Conservation (phyloP, 2,113 vertebrate species). For the Trichechus manatus region DNA sequence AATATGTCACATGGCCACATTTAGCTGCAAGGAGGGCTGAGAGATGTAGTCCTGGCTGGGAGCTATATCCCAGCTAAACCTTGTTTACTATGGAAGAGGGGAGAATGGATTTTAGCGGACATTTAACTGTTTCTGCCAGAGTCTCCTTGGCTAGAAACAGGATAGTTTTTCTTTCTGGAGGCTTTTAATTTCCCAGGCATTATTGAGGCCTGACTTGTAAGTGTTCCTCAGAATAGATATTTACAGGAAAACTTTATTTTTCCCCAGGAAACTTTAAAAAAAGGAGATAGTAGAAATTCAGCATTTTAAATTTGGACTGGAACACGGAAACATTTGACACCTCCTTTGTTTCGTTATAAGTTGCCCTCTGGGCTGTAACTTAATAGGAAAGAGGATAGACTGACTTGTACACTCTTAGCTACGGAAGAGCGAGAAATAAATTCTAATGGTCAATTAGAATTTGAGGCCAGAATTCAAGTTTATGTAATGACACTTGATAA, state of each 20-base stretch:
- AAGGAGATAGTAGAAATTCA: not conserved
- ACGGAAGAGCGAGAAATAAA: not conserved
- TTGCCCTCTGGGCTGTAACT: slow-evolving; percentile 59
- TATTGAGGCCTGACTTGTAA: not conserved
- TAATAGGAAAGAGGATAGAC: not conserved
- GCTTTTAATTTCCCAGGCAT: not conserved
- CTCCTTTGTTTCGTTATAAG: slow-evolving; percentile 61
- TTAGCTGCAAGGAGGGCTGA: not conserved
- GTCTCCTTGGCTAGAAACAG: not conserved
- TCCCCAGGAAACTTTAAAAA: slow-evolving; percentile 12
- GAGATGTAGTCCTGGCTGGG: not conserved
- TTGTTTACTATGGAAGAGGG: not conserved
- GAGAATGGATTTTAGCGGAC: not conserved
- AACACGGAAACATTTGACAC: slow-evolving; percentile 37
- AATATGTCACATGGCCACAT: not conserved
- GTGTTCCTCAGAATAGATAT: not conserved
- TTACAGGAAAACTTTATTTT: not conserved
- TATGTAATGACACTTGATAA: not conserved
- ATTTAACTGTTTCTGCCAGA: not conserved
- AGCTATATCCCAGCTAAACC: not conserved
- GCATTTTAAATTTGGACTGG: slow-evolving; percentile 53
- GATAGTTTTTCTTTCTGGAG: not conserved
- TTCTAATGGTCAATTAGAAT: not conserved
- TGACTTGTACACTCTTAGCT: not conserved
- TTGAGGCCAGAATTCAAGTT: slow-evolving; percentile 45